Percentiles rank a stretch among this genome's conserved stretches.
These are phyloP conservation scores for Nymphalis urticae DNA, from an alignment of 2,888 invertebrate species.

Conservation along the genomic window DNA sequence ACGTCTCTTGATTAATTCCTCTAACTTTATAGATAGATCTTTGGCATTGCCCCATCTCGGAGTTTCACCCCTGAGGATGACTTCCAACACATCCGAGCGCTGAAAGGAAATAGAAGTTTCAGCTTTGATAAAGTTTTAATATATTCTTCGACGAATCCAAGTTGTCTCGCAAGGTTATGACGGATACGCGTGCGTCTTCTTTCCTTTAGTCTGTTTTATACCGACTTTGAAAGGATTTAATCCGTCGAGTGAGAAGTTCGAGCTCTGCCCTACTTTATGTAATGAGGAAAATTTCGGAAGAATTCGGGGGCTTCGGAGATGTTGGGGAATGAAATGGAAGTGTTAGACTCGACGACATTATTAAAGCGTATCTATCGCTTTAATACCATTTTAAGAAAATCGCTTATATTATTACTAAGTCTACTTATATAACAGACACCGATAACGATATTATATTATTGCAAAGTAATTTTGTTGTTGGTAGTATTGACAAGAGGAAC, in stretches of 20 bases:
- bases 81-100: constrained; percentile 45
- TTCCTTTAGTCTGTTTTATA: constrained; percentile 37
- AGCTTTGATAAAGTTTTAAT: constrained; percentile 81
- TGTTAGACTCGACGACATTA: constrained; percentile 21
- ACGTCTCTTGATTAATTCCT: constrained; percentile 26
- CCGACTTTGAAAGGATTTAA: constrained; percentile 49
- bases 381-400: constrained; percentile 1
- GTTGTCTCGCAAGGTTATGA: constrained; percentile 69
- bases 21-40: constrained; percentile 26
- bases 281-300: constrained; percentile 26
- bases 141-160: constrained; percentile 77
- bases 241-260: constrained; percentile 34
- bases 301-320: constrained; percentile 8
- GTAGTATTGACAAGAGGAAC: no score
- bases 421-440: not conserved
- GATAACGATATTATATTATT: not conserved
- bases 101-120: constrained; percentile 72
- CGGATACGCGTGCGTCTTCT: constrained; percentile 52
- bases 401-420: not conserved
- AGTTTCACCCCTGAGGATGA: constrained; percentile 46
- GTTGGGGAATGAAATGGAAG: constrained; percentile 8
- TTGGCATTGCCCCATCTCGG: constrained; percentile 39
- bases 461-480: no score
- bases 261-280: constrained; percentile 24
- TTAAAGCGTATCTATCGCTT: constrained; percentile 4